Conservation (phyloP, 2,113 vertebrate species). For the Tapirus terrestris region DNA sequence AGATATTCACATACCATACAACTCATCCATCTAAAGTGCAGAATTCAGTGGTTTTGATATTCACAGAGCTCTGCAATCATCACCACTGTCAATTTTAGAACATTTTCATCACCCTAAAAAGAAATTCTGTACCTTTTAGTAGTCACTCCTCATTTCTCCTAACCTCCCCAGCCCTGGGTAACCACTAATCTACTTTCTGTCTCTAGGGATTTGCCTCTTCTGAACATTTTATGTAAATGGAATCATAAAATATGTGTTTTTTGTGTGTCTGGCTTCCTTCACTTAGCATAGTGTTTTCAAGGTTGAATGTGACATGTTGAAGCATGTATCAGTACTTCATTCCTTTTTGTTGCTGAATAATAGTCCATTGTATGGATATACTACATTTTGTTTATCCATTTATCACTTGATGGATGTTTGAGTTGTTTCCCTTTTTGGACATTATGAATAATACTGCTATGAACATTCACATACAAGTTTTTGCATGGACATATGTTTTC, state of each 20-base stretch:
- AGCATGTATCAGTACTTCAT: not conserved
- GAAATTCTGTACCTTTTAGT: not conserved
- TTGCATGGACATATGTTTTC: not conserved
- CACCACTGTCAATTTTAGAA: not conserved
- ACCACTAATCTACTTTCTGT: not conserved
- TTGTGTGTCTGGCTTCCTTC: not conserved
- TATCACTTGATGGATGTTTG: not conserved
- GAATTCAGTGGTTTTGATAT: not conserved
- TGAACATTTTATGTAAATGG: not conserved
- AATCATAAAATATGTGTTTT: not conserved
- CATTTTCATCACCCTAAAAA: not conserved
- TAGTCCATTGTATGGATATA: not conserved
- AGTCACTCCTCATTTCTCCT: not conserved
- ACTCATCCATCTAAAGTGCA: not conserved
- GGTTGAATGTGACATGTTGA: not conserved
- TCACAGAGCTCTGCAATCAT: not conserved
- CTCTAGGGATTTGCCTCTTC: not conserved
- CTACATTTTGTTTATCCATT: not conserved
- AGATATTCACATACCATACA: not conserved
- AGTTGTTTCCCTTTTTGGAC: not conserved
- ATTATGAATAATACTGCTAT: not conserved
- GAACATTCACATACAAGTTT: not conserved
- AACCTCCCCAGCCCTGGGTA: not conserved
- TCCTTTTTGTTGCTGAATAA: not conserved
- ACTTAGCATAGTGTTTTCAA: not conserved